phyloP scores from a whole-genome alignment of 92 coral and sea anemone genomes.

The Ricordea florida region DNA sequence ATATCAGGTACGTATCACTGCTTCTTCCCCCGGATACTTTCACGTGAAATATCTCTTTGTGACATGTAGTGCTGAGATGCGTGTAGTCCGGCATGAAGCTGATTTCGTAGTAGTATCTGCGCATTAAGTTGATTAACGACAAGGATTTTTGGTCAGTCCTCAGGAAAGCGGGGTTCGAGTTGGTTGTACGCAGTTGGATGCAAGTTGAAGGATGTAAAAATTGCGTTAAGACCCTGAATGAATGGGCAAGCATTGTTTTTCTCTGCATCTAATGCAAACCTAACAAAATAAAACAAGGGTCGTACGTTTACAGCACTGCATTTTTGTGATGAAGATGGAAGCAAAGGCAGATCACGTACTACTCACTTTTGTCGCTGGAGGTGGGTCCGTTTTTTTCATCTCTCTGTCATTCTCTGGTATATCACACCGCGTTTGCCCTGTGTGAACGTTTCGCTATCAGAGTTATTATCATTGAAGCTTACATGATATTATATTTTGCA shows the following conservation, averaged over 20 bases:
- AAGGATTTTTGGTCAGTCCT: not conserved
- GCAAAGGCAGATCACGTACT: conserved; percentile 17
- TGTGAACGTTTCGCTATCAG: no score
- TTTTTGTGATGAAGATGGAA: conserved; percentile 3
- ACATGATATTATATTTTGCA: no score
- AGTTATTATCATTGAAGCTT: no score
- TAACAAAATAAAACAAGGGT: not conserved
- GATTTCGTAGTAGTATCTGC: not conserved
- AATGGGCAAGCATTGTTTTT: no score
- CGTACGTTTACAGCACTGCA: not conserved
- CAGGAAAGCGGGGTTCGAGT: not conserved
- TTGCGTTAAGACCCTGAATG: no score
- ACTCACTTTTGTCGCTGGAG: conserved; percentile 32
- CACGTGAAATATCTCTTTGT: not conserved
- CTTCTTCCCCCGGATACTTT: not conserved
- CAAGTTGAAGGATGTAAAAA: no score
- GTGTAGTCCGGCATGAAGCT: not conserved
- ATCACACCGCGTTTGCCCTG: no score
- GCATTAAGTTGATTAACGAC: not conserved
- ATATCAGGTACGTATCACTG: no score
- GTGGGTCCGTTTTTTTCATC: not conserved
- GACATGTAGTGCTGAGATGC: not conserved
- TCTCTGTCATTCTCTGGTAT: no score
- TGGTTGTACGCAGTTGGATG: no score
- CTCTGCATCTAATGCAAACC: no score